These are phyloP conservation scores for Protosalanx chinensis DNA, from an alignment of 2,797 vertebrate species.

Conservation along the genomic window DNA sequence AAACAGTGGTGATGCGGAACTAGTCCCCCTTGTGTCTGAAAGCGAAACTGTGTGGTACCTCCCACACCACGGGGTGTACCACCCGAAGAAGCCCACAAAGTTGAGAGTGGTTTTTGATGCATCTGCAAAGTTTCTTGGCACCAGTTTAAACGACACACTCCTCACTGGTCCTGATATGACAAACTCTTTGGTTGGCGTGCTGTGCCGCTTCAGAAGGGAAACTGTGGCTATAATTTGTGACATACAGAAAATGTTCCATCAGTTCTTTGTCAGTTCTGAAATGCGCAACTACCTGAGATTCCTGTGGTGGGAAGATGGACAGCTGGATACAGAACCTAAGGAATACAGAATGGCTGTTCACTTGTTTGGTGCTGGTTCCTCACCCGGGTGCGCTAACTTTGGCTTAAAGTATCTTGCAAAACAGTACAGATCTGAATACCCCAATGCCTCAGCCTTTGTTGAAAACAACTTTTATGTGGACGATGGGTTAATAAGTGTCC, in stretches of 20 bases:
- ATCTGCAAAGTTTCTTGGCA: slow-evolving; percentile 17
- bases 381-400: slow-evolving; percentile 36
- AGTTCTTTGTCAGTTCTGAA: slow-evolving; percentile 21
- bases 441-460: slow-evolving; percentile 23
- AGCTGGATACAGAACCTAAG: slow-evolving; percentile 30
- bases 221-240: slow-evolving; percentile 14
- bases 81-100: slow-evolving; percentile 15
- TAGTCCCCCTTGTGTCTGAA: slow-evolving; percentile 3
- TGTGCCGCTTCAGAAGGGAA: slow-evolving; percentile 29
- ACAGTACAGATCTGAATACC: slow-evolving; percentile 8
- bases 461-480: slow-evolving; percentile 44
- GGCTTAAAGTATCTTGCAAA: slow-evolving; percentile 18
- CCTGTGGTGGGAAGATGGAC: slow-evolving; percentile 37
- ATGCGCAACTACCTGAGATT: slow-evolving; percentile 23
- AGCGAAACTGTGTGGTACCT: slow-evolving; percentile 23
- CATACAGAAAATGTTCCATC: slow-evolving; percentile 14
- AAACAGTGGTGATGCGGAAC: slow-evolving; percentile 23
- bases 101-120: slow-evolving; percentile 20
- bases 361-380: slow-evolving; percentile 9
- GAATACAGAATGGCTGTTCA: slow-evolving; percentile 23
- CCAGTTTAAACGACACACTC: slow-evolving; percentile 13
- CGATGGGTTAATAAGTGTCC: slow-evolving; percentile 30
- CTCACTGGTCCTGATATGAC: slow-evolving; percentile 24
- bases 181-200: slow-evolving; percentile 19
- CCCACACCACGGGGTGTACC: slow-evolving; percentile 23